Evolutionary conservation across 2,888 invertebrate genomes (phyloP).

Genomic region (Drosophila fungiperda): DNA sequence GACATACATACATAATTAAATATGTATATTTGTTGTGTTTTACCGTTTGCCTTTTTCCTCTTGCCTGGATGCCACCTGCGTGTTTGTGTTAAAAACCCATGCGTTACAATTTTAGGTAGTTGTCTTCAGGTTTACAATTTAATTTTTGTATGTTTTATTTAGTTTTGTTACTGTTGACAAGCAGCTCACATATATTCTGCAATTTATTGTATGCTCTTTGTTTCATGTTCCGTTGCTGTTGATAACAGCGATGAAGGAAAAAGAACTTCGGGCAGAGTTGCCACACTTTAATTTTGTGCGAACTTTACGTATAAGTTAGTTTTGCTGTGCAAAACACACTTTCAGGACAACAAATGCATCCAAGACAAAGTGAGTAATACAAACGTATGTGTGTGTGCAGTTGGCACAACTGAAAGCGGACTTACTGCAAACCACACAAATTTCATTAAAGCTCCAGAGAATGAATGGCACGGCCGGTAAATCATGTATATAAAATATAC

Average conservation of each 20-base stretch:
- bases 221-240: neutral
- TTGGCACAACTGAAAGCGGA: constrained; percentile 14
- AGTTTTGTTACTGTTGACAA: neutral
- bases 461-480: constrained; percentile 3
- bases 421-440: constrained; percentile 2
- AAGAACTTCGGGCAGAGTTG: constrained; percentile 13
- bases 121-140: neutral
- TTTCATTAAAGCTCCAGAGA: neutral
- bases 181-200: neutral
- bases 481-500: neutral
- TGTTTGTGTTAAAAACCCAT: constrained; percentile 10
- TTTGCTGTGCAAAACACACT: constrained; percentile 2
- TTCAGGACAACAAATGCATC: neutral
- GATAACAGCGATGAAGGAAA: constrained; percentile 4
- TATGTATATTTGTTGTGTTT: neutral
- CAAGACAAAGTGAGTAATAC: no score
- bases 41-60: constrained; percentile 19
- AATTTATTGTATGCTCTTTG: constrained; percentile 3
- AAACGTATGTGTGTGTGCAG: neutral
- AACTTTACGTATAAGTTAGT: neutral
- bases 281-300: constrained; percentile 11
- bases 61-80: constrained; percentile 7
- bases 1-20: constrained; percentile 1
- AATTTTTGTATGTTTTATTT: constrained; percentile 3
- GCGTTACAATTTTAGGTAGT: constrained; percentile 3